Evolutionary conservation across 2,113 vertebrate genomes (phyloP), one percentile per base, ranked within the genome.

Genomic region (Megaceryle torquata): DNA sequence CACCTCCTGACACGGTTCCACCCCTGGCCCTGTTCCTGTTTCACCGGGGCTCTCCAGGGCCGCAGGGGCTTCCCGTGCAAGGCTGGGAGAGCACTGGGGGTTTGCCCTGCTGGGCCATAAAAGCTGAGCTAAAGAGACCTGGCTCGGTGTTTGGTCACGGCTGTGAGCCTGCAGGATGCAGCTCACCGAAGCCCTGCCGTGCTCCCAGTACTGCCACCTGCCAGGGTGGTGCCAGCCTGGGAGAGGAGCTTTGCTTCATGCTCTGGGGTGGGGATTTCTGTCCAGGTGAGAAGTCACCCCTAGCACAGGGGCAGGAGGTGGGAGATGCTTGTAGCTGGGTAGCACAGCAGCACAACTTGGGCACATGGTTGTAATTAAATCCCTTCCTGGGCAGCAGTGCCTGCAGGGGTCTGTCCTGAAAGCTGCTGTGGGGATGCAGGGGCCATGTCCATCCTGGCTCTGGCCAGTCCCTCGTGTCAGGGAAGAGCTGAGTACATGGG

Each of bases 311-410:
- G 12, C 33, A 82, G 41, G 28, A 71, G 82, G 9, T 31, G 79
- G 71, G 87, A 91, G 87, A 54, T 82, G 77, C 67, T 86, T 64
- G 72, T 83, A 92, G 80, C 46, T 2, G 31, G 78, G 88, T 53
- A 68, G 79, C 91, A 31, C 48, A 93, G 86, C 94, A 92, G 94
- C 89, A 64, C 43, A 33, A 91, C 63, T 48, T 8, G 22, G 71
- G 71, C 89, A 78, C 11, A 21, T 68, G 87, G 56, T 92, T 60
- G 8, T 89, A 44, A 89, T 96, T 95, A 96, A 85, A 95, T 88
- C 80, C 79, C 68, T 94, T 82, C 71, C 70, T 26, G 33, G 77
- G 68, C 39, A 85, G 86, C 87, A 76, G 67, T 59, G 75, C 76
- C 33, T 33, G 69, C 13, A 3, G 19, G 71, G 18, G 9, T 75